Percentiles rank a stretch among this genome's conserved stretches.
These are phyloP conservation scores for Mantis religiosa DNA, from an alignment of 2,888 invertebrate genomes.

Conservation along the genomic window DNA sequence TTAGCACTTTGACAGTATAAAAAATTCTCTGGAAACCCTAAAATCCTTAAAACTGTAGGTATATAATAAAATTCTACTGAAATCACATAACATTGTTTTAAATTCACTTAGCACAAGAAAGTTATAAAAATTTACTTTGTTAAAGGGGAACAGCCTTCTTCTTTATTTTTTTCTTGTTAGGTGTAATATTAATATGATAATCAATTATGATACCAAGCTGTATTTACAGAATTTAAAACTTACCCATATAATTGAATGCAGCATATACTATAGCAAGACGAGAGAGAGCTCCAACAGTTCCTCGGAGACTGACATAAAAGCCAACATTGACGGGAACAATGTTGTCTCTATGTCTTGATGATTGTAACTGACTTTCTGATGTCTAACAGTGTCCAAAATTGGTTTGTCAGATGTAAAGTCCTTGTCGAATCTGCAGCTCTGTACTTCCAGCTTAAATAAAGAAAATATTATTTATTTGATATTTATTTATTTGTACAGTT, in stretches of 20 bases:
- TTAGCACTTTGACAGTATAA: too few relatives aligned
- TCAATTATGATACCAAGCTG: too few relatives aligned
- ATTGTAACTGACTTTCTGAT: constrained; percentile 42
- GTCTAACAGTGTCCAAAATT: constrained; percentile 54
- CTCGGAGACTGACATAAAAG: constrained; percentile 65
- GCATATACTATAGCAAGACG: constrained; percentile 65
- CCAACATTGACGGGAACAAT: constrained; percentile 59
- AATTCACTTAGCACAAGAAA: too few relatives aligned
- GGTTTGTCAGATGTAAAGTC: constrained; percentile 61
- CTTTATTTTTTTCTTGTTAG: too few relatives aligned
- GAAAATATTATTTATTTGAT: not conserved
- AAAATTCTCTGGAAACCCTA: too few relatives aligned
- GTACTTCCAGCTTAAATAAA: constrained; percentile 52
- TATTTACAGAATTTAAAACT: constrained; percentile 31
- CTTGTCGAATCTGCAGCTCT: constrained; percentile 61
- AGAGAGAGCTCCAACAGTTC: constrained; percentile 59
- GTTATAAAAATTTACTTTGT: too few relatives aligned
- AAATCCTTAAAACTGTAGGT: too few relatives aligned
- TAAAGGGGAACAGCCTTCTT: too few relatives aligned
- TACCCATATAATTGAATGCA: constrained; percentile 66
- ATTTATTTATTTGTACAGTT: too few relatives aligned
- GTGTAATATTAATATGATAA: too few relatives aligned
- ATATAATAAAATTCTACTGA: too few relatives aligned
- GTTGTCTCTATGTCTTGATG: constrained; percentile 51
- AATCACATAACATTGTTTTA: too few relatives aligned